A percentile compares a stretch with the other conserved stretches of the same genome.
phyloP scores from a whole-genome alignment of 2,113 vertebrate species.

The Micromys minutus region DNA sequence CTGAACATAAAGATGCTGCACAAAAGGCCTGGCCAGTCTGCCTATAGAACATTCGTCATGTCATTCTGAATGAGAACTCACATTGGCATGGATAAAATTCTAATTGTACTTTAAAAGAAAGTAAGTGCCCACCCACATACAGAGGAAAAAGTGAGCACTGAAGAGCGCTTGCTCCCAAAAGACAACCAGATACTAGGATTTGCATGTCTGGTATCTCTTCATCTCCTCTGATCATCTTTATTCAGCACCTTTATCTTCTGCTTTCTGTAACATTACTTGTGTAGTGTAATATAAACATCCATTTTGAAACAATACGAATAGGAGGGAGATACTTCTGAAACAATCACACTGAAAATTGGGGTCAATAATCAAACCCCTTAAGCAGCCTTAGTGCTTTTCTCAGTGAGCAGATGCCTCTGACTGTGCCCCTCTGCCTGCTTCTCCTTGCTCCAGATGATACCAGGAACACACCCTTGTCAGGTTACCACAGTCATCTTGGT shows the following conservation, averaged over 20 bases:
- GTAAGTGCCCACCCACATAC: neutral
- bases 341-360: neutral
- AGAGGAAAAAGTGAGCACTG: neutral
- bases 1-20: neutral
- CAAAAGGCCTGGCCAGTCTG: neutral
- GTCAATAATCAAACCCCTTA: neutral
- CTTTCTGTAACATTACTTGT: neutral
- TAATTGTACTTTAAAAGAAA: neutral
- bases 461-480: neutral
- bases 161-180: neutral
- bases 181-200: neutral
- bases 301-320: slow-evolving; percentile 22
- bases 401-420: neutral
- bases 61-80: slow-evolving; percentile 10
- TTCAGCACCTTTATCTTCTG: neutral
- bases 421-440: fast-evolving
- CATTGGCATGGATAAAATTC: neutral
- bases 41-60: neutral
- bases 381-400: neutral
- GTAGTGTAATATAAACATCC: neutral
- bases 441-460: neutral
- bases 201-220: neutral
- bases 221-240: neutral
- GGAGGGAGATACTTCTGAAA: neutral
- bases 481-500: neutral